Percentiles rank a stretch among this genome's conserved stretches.
phyloP scores from a whole-genome alignment of 1,140 invertebrate genomes.

The Mercenaria mercenaria region DNA sequence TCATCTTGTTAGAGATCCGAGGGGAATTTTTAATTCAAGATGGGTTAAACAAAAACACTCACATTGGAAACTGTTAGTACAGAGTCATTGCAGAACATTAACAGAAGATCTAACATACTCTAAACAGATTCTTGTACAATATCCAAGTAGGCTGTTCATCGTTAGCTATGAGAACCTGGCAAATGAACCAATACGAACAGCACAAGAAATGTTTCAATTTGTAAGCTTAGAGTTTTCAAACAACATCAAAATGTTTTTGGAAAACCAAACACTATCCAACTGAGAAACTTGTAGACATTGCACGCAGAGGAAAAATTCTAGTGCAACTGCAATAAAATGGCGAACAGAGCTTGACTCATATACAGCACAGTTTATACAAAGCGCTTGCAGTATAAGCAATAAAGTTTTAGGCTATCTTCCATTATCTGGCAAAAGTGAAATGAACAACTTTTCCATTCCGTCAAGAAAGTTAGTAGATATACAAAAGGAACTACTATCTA shows the following conservation, averaged over 20 bases:
- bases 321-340: conserved; percentile 18
- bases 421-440: background rate
- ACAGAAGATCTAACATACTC: background rate
- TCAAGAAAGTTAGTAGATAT: background rate
- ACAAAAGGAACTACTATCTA: background rate
- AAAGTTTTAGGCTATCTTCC: conserved; percentile 26
- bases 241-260: background rate
- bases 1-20: conserved; percentile 24
- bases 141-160: background rate
- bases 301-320: conserved; percentile 9
- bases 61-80: background rate
- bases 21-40: conserved; percentile 20
- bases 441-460: background rate
- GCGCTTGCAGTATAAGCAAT: background rate
- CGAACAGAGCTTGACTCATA: background rate
- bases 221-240: background rate
- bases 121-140: background rate
- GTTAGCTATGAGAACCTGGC: conserved; percentile 20
- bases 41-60: background rate
- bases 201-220: background rate
- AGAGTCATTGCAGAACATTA: background rate
- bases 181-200: background rate
- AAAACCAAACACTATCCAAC: background rate
- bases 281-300: background rate
- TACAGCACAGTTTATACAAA: background rate